A percentile compares a stretch with the other conserved stretches of the same genome.
phyloP scores from a whole-genome alignment of 2,113 vertebrate genomes.

The Ifrita kowaldi region DNA sequence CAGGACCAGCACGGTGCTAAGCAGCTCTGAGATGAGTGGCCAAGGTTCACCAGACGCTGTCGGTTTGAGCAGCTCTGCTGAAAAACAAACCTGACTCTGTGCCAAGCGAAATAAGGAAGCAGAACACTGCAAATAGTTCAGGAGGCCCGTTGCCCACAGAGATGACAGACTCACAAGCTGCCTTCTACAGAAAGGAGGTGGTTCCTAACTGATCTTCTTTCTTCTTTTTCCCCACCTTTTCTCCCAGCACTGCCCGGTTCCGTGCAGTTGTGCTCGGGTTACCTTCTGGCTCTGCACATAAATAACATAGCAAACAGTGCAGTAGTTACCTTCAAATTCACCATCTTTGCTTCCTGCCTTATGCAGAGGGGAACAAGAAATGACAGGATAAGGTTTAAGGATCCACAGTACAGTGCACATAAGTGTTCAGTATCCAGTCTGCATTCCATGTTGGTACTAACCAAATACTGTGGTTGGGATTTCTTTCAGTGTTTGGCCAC shows the following conservation, averaged over 20 bases:
- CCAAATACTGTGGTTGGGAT: background rate
- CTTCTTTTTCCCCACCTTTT: rapidly evolving
- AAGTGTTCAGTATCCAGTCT: background rate
- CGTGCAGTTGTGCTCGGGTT: background rate
- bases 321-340: background rate
- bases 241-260: background rate
- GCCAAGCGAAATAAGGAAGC: slow-evolving; percentile 62
- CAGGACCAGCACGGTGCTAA: background rate
- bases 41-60: background rate
- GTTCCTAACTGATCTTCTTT: background rate
- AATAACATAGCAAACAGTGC: background rate
- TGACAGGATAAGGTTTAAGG: background rate
- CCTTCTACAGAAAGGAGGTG: background rate
- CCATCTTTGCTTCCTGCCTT: background rate
- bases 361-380: background rate
- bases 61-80: slow-evolving; percentile 16
- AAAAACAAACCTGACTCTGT: slow-evolving; percentile 45
- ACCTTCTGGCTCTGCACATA: background rate
- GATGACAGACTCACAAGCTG: slow-evolving; percentile 2
- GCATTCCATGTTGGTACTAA: background rate
- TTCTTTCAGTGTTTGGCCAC: background rate
- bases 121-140: slow-evolving; percentile 3
- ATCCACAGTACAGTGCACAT: background rate
- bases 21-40: background rate
- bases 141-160: background rate